Evolutionary conservation across 1,140 invertebrate genomes (phyloP).

Genomic region (Homalodisca vitripennis): DNA sequence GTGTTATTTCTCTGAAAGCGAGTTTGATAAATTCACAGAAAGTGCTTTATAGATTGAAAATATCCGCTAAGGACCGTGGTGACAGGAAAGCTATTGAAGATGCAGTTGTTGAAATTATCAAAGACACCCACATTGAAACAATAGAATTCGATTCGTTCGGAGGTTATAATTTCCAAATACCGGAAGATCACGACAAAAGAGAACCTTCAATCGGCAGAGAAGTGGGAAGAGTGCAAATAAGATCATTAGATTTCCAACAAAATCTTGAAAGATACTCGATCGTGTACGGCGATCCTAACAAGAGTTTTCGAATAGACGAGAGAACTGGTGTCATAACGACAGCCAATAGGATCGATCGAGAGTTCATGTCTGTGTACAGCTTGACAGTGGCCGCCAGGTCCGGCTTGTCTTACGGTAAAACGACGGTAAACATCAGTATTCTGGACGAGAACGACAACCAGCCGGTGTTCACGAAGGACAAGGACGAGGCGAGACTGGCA

Average conservation of each 20-base stretch:
- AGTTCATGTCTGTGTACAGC: slow-evolving; percentile 71
- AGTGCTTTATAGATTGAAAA: slow-evolving; percentile 65
- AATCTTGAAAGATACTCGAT: slow-evolving; percentile 70
- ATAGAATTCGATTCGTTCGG: slow-evolving; percentile 70
- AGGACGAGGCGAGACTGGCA: slow-evolving; percentile 69
- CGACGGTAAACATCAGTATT: slow-evolving; percentile 75
- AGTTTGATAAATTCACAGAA: slow-evolving; percentile 62
- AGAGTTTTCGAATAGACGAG: slow-evolving; percentile 78
- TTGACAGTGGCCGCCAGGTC: slow-evolving; percentile 73
- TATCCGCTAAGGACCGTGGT: slow-evolving; percentile 77
- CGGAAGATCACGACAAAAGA: slow-evolving; percentile 65
- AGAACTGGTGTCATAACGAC: slow-evolving; percentile 77
- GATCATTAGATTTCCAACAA: slow-evolving; percentile 49
- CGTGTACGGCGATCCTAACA: slow-evolving; percentile 74
- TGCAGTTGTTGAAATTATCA: slow-evolving; percentile 78
- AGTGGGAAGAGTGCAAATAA: slow-evolving; percentile 73
- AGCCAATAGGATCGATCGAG: slow-evolving; percentile 78
- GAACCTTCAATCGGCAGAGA: slow-evolving; percentile 59
- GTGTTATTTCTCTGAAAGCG: slow-evolving; percentile 66
- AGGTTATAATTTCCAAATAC: slow-evolving; percentile 77
- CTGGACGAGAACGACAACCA: slow-evolving; percentile 92
- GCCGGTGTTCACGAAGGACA: slow-evolving; percentile 75
- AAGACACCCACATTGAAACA: slow-evolving; percentile 64
- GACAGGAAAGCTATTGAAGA: slow-evolving; percentile 67
- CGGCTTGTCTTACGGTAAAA: slow-evolving; percentile 66